phyloP scores from a whole-genome alignment of 2,113 vertebrate genomes.

The Psilopogon haemacephalus region DNA sequence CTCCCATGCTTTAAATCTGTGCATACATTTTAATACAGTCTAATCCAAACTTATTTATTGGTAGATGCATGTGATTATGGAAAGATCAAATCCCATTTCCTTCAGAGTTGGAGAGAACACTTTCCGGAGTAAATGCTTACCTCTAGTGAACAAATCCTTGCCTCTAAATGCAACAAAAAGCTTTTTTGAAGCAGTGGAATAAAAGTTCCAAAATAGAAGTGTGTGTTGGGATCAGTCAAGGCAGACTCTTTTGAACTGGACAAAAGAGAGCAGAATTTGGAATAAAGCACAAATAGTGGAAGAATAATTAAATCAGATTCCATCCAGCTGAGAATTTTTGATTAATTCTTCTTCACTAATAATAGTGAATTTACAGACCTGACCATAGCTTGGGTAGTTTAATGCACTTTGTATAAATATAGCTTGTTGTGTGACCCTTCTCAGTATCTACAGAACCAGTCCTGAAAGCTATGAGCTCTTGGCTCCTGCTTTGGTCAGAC shows the following conservation, averaged over 20 bases:
- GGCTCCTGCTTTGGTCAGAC: neutral
- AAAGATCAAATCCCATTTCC: neutral
- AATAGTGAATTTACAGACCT: neutral
- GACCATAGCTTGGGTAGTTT: neutral
- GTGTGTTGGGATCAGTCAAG: neutral
- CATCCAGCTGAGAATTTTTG: neutral
- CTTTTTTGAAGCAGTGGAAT: constrained; percentile 5
- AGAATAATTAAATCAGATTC: neutral
- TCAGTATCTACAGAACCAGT: neutral
- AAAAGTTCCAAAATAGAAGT: neutral
- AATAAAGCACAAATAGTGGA: constrained; percentile 58
- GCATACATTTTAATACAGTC: constrained; percentile 51
- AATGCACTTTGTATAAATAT: neutral
- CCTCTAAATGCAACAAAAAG: constrained; percentile 1
- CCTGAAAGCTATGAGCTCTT: neutral
- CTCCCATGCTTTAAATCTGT: constrained; percentile 41
- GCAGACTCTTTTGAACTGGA: neutral
- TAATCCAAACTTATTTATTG: constrained; percentile 63
- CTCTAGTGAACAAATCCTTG: neutral
- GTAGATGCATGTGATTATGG: constrained; percentile 48
- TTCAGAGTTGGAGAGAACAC: constrained; percentile 2
- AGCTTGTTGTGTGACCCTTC: neutral
- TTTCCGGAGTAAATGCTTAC: neutral
- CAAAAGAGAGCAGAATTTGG: neutral
- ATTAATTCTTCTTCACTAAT: constrained; percentile 4